phyloP scores from a whole-genome alignment of 2,113 vertebrate species.

The Erythrocercus mccallii region DNA sequence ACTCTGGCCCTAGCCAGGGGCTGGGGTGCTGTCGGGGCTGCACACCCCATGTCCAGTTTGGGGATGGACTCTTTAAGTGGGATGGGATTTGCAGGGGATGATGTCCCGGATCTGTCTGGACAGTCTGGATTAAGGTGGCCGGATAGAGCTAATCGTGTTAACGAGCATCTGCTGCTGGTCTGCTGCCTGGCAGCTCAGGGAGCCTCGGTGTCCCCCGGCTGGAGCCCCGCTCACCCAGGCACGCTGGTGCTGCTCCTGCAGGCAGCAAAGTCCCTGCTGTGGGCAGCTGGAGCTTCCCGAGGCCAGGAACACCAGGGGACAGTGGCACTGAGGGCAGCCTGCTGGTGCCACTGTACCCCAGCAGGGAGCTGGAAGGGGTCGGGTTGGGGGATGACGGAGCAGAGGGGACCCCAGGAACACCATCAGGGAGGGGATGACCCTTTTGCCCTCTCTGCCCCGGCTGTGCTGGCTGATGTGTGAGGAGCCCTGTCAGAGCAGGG shows the following conservation, averaged over 20 bases:
- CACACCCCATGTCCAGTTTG: neutral
- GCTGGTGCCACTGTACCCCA: neutral
- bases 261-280: rapidly evolving
- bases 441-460: neutral
- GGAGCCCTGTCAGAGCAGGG: neutral
- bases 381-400: neutral
- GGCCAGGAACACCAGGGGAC: neutral
- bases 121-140: neutral
- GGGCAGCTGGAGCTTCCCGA: rapidly evolving
- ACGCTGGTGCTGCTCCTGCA: rapidly evolving
- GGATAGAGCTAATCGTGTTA: neutral
- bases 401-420: neutral
- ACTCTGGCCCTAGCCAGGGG: too few species aligned
- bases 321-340: neutral
- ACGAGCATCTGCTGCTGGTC: neutral
- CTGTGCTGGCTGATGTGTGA: rapidly evolving
- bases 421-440: neutral
- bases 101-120: neutral
- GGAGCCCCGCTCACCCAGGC: rapidly evolving
- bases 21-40: neutral
- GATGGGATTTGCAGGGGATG: neutral
- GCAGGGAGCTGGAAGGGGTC: neutral
- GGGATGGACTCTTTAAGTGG: neutral
- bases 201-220: rapidly evolving
- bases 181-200: neutral